Percentiles rank a stretch among this genome's conserved stretches.
phyloP scores from a whole-genome alignment of 2,888 invertebrate genomes.

The Rutpela maculata region DNA sequence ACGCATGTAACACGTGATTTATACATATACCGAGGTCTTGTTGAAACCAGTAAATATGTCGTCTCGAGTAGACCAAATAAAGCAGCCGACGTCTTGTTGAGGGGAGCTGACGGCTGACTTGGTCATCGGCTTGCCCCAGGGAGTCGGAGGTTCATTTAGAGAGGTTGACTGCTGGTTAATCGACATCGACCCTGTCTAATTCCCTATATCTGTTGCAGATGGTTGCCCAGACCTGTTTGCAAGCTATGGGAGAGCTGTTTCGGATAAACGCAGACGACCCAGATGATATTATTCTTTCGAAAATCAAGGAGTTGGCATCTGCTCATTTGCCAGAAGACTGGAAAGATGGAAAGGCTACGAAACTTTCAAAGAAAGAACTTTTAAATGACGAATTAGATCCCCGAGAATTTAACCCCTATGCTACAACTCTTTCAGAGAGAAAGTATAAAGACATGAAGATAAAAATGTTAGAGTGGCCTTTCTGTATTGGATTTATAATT shows the following conservation, averaged over 20 bases:
- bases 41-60: no score
- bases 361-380: background rate
- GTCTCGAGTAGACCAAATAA: background rate
- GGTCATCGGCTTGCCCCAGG: background rate
- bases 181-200: background rate
- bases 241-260: background rate
- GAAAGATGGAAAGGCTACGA: background rate
- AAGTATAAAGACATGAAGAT: slow-evolving; percentile 1
- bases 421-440: background rate
- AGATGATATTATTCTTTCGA: background rate
- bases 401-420: background rate
- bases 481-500: slow-evolving; percentile 27
- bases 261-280: background rate
- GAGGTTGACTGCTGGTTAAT: background rate
- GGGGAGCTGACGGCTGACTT: background rate
- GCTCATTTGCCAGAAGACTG: slow-evolving; percentile 1
- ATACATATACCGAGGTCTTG: no score
- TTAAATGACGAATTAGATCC: background rate
- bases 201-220: background rate
- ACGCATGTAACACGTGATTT: no score
- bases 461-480: slow-evolving; percentile 29
- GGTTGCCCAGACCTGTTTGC: background rate
- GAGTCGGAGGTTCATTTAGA: background rate
- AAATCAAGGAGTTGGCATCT: background rate
- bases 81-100: background rate